These are phyloP conservation scores for Apostichopus japonicus DNA, from an alignment of 35 echinoderm and acorn worm species.

Conservation along the genomic window DNA sequence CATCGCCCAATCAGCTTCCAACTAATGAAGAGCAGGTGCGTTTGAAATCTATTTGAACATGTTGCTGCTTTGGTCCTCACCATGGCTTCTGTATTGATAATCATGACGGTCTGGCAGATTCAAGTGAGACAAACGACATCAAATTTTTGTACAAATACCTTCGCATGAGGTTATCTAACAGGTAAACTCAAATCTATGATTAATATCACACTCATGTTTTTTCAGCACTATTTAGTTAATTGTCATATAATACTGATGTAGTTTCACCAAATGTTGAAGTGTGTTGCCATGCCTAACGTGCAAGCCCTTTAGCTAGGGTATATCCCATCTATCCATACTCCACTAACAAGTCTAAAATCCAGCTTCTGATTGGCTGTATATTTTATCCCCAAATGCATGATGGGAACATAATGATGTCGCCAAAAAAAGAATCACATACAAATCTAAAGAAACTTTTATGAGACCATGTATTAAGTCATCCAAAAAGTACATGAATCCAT, in stretches of 20 bases:
- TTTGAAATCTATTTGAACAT: not conserved
- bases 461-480: too few relatives aligned
- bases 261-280: too few relatives aligned
- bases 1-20: slow-evolving; percentile 5
- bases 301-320: too few relatives aligned
- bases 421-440: too few relatives aligned
- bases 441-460: too few relatives aligned
- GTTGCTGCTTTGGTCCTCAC: not conserved
- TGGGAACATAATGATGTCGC: too few relatives aligned
- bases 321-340: too few relatives aligned
- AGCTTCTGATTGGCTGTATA: too few relatives aligned
- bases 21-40: not conserved
- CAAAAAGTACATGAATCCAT: too few relatives aligned
- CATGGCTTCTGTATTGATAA: not conserved
- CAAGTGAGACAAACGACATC: not conserved
- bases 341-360: too few relatives aligned
- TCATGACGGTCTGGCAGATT: not conserved
- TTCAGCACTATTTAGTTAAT: not conserved
- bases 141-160: not conserved
- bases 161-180: not conserved
- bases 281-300: too few relatives aligned
- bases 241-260: not conserved
- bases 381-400: too few relatives aligned
- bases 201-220: not conserved
- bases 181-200: not conserved